A percentile compares a stretch with the other conserved stretches of the same genome.
Evolutionary conservation across 2,797 vertebrate genomes (phyloP).

Genomic region (Chiroxiphia lanceolata): DNA sequence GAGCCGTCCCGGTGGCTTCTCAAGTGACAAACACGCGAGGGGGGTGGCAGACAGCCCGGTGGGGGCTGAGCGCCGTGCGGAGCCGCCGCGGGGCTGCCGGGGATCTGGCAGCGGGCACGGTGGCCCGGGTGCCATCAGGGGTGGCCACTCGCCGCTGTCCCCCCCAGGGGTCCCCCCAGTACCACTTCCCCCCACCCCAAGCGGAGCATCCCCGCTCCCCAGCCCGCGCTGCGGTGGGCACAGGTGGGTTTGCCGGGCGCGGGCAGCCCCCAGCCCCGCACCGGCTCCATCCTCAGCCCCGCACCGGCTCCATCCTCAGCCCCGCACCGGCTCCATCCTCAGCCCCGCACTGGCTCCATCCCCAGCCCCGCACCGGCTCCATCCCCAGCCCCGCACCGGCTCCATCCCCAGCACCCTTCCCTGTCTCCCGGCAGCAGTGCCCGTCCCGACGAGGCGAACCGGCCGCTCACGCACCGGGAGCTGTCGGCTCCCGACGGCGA

Average conservation of each 20-base stretch:
- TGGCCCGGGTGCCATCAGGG: background rate
- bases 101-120: background rate
- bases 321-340: background rate
- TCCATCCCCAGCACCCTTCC: background rate
- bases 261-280: background rate
- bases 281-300: background rate
- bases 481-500: background rate
- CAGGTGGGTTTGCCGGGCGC: background rate
- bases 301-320: background rate
- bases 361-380: background rate
- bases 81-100: background rate
- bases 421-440: background rate
- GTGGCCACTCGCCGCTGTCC: background rate
- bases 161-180: background rate
- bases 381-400: background rate
- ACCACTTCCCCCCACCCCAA: background rate
- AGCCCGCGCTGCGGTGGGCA: background rate
- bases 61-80: background rate
- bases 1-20: conserved; percentile 32
- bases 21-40: conserved; percentile 9
- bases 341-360: background rate
- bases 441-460: background rate
- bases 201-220: background rate
- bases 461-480: background rate
- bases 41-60: conserved; percentile 19